These are phyloP conservation scores for Noctilio leporinus DNA, from an alignment of 2,113 vertebrate species.

Conservation along the genomic window DNA sequence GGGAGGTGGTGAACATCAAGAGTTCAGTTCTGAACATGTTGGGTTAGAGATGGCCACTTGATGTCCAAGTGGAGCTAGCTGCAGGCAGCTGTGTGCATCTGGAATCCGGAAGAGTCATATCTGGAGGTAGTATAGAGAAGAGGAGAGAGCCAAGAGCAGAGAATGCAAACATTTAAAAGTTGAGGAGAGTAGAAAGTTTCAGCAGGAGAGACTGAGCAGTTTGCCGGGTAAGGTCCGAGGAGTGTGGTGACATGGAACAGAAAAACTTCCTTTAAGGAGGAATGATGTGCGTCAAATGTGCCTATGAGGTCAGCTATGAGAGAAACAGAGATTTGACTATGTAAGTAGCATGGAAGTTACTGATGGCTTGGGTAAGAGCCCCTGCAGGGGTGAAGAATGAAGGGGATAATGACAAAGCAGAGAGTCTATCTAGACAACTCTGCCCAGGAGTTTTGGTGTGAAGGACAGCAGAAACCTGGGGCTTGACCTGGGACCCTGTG, in stretches of 20 bases:
- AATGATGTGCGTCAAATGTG: background rate
- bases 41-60: background rate
- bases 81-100: background rate
- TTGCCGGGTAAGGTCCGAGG: background rate
- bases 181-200: background rate
- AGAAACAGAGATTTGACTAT: background rate
- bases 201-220: background rate
- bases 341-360: background rate
- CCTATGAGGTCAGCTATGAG: background rate
- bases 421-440: background rate
- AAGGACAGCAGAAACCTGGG: background rate
- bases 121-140: background rate
- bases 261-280: background rate
- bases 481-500: too few species aligned
- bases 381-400: background rate
- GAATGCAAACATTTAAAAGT: background rate
- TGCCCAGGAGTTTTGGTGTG: background rate
- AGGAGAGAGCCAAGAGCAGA: background rate
- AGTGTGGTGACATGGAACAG: background rate
- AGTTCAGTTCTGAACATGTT: background rate
- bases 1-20: background rate
- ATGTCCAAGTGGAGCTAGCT: fast-evolving
- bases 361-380: background rate
- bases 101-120: background rate
- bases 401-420: background rate